Base-by-base conservation (phyloP, 2,797 vertebrate species). In the Fistularia tabacaria region DNA sequence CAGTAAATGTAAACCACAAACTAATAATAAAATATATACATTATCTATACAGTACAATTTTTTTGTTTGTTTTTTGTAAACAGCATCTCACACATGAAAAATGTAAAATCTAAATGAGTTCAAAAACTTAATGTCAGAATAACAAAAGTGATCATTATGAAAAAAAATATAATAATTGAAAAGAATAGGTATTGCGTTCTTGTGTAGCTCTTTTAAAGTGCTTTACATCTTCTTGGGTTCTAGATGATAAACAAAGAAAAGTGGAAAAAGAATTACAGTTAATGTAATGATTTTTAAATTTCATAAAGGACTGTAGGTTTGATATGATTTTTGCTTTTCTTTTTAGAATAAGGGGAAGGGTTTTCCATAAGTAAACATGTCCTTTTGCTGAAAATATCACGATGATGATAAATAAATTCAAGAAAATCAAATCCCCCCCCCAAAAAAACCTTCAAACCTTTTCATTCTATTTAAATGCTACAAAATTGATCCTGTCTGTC, bases 11-110 rank as follows among this genome's bases (percentile, higher is more conserved):
- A 91, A 93, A 93, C 87, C 92, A 94, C 90, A 93, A 94, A 92
- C 91, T 84, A 85, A 93, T 74, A 80, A 73, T 88, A 90, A 94
- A 93, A 90, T 98, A 98, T 98, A 92, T 98, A 99, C 96, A 98
- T 76, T 79, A 84, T 90, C 92, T 90, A 79, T 95, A 96, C 94
- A 98, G 83, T 25, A 25, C 25, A 25, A 25, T 25, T 25, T 25
- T 25, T 25, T 25, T 25, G 25, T 25, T 82, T 72, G 81, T 82
- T 85, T 79, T 88, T 59, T 80, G 72, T 87, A 54, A 82, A 84
- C 76, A 79, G 77, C 64, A 58, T 80, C 49, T 38, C 79, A 69
- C 83, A 86, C 80, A 58, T 77, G 66, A 66, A 76, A 80, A 75
- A 81, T 60, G 48, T 9, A 46, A 76, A 49, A 59, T 67, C 38